Evolutionary conservation across 2,888 invertebrate genomes (phyloP).

Genomic region (Cremastobaeus sp.): DNA sequence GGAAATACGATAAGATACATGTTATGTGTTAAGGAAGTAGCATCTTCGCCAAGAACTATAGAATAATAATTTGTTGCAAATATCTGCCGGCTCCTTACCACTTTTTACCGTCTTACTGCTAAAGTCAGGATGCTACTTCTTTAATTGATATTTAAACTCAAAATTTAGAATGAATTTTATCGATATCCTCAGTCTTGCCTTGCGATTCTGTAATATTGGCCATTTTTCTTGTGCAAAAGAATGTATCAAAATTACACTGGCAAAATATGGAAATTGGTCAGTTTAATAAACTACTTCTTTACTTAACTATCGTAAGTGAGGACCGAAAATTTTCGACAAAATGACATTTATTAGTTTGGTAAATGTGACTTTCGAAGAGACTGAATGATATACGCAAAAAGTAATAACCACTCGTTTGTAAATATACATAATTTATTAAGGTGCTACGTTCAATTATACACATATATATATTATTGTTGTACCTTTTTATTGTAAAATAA

Average conservation of each 20-base stretch:
- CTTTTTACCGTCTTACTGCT: too few relatives aligned
- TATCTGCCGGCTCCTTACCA: too few relatives aligned
- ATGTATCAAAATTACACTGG: not conserved
- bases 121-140: too few relatives aligned
- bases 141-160: too few relatives aligned
- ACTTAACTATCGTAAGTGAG: not conserved
- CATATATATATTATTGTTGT: slow-evolving; percentile 33
- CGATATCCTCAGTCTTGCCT: too few relatives aligned
- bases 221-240: too few relatives aligned
- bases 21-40: too few relatives aligned
- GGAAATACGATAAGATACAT: too few relatives aligned
- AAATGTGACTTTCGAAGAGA: slow-evolving; percentile 8
- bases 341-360: not conserved
- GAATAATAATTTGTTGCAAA: too few relatives aligned
- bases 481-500: slow-evolving; percentile 43
- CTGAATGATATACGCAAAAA: slow-evolving; percentile 12
- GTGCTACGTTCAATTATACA: slow-evolving; percentile 45
- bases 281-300: not conserved
- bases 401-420: slow-evolving; percentile 38
- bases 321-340: not conserved
- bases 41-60: too few relatives aligned
- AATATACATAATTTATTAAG: slow-evolving; percentile 46
- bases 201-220: too few relatives aligned
- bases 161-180: too few relatives aligned
- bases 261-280: not conserved